phyloP scores from a whole-genome alignment of 2,797 vertebrate genomes.

The Enteromius mattozi region DNA sequence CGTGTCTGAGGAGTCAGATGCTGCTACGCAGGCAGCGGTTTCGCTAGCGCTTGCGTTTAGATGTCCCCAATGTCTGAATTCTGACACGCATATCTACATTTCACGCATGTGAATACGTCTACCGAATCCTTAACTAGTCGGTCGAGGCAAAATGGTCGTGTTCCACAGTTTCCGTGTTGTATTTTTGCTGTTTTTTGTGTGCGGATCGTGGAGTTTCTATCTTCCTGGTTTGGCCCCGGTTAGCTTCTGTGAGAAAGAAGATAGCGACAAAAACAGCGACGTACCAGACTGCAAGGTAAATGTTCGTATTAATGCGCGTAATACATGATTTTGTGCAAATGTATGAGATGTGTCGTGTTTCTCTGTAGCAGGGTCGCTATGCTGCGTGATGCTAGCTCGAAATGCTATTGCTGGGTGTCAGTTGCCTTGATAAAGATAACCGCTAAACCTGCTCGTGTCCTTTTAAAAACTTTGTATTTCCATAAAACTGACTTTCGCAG shows the following conservation, averaged over 20 bases:
- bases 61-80: constrained; percentile 32
- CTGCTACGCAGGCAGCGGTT: constrained; percentile 53
- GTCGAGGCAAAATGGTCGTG: constrained; percentile 39
- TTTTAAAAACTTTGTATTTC: neutral
- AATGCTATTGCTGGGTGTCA: neutral
- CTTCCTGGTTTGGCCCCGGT: constrained; percentile 90
- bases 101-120: constrained; percentile 17
- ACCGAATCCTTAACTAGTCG: constrained; percentile 10
- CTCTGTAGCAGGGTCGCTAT: neutral
- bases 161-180: constrained; percentile 40
- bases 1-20: constrained; percentile 65
- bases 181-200: constrained; percentile 44
- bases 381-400: neutral
- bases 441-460: neutral
- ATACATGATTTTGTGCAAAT: neutral
- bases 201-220: constrained; percentile 78
- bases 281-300: constrained; percentile 76
- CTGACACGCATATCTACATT: constrained; percentile 26
- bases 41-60: constrained; percentile 30
- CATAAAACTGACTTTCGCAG: neutral
- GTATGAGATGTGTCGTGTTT: neutral
- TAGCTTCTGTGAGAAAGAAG: constrained; percentile 83
- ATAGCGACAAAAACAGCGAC: constrained; percentile 48
- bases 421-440: neutral
- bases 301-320: neutral